Base-by-base conservation (phyloP, 2,888 invertebrate species). In the Dryocosmus kuriphilus region DNA sequence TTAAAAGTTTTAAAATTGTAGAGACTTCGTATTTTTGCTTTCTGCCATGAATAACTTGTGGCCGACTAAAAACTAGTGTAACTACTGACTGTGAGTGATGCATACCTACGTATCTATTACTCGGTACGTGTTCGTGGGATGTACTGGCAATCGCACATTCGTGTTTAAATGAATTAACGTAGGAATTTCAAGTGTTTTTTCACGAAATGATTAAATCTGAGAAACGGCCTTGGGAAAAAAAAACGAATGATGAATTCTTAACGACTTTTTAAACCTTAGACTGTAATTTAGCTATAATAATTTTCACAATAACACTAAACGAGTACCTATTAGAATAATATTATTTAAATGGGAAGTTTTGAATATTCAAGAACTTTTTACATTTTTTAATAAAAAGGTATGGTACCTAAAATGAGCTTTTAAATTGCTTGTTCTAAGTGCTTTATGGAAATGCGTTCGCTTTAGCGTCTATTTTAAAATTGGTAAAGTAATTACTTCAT, bases 21-120 rank as follows among this genome's bases (percentile, higher is more conserved):
- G 57, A 57, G 57, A 22, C 14, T 57, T 57, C 22, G 2, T 22
- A 51, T 22, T 22, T 55, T 19, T 22, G 22, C 55, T n/a, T 22
- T 9, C 9, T 57, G 1, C 14, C 57, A 57, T 57, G 57, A 57
- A 3, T 57, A 57, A 24, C 57, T 57, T 24, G 24, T 57, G 57
- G 57, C 57, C 14, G 57, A 57, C 57, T 57, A 57, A 57, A 57
- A 57, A 22, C 24, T 11, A 9, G 11, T 22, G 24, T 24, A 57
- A 57, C 57, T 57, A 57, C 57, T 57, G 57, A 57, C 5, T 24
- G 57, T 57, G 57, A 57, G 24, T 24, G 57, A 57, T 57, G 11
- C 57, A 57, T 57, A 57, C 24, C 24, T 11, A 57, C 57, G 24
- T 57, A 57, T 57, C 24, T 11, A 57, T 38, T 14, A 24, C 57